Evolutionary conservation across 2,888 invertebrate species (phyloP).

Genomic region (Andrena dorsata): DNA sequence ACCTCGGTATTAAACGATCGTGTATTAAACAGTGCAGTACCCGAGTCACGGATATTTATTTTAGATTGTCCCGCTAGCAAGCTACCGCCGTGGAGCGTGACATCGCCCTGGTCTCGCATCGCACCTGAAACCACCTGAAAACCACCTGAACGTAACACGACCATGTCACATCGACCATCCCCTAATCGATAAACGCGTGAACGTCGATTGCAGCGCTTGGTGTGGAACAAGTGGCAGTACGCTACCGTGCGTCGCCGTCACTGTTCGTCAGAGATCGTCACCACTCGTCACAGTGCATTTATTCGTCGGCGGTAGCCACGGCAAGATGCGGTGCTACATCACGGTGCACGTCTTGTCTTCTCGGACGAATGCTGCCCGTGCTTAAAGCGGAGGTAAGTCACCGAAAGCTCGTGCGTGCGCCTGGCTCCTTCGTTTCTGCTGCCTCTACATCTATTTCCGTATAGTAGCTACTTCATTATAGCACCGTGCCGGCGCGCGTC

Average conservation of each 20-base stretch:
- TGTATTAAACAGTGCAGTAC: background rate
- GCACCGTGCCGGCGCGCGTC: conserved; percentile 61
- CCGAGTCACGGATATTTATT: background rate
- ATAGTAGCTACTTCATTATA: conserved; percentile 65
- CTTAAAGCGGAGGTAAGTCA: conserved; percentile 65
- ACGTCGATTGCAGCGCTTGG: conserved; percentile 81
- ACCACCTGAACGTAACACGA: conserved; percentile 18
- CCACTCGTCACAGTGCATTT: conserved; percentile 55
- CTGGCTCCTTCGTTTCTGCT: conserved; percentile 25
- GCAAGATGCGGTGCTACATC: conserved; percentile 55
- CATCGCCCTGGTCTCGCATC: conserved; percentile 7
- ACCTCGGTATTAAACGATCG: background rate
- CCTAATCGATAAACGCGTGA: conserved; percentile 81
- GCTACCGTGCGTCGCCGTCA: conserved; percentile 49
- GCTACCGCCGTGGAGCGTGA: background rate
- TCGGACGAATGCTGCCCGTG: conserved; percentile 41
- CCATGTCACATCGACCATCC: conserved; percentile 52
- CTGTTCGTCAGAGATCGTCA: conserved; percentile 54
- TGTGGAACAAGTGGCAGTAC: conserved; percentile 81
- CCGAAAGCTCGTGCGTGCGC: conserved; percentile 24
- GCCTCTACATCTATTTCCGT: conserved; percentile 64
- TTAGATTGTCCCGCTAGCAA: background rate
- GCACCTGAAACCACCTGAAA: conserved; percentile 15
- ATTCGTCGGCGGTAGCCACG: conserved; percentile 37
- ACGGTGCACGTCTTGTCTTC: conserved; percentile 43